Conservation (phyloP, 2,888 invertebrate genomes). For the Poecilus cupreus region DNA sequence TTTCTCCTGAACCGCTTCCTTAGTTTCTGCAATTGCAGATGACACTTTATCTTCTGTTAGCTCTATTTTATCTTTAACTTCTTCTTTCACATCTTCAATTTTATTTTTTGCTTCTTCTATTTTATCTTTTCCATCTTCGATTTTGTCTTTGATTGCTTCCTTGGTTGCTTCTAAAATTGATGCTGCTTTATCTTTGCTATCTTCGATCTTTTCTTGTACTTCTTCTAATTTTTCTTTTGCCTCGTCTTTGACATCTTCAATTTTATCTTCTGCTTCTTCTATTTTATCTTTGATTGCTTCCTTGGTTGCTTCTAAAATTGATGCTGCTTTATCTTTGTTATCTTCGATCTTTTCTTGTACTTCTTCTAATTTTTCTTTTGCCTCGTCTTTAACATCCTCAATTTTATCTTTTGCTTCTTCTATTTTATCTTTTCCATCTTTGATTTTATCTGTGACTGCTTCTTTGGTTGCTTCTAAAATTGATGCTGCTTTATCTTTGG, state of each 20-base stretch:
- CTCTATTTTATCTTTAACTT: not conserved
- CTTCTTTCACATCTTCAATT: conserved; percentile 60
- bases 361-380: not conserved
- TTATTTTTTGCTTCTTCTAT: conserved; percentile 8
- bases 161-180: conserved; percentile 62
- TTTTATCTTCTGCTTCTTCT: conserved; percentile 66
- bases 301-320: conserved; percentile 62
- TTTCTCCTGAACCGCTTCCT: conserved; percentile 48
- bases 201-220: conserved; percentile 54
- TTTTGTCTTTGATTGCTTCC: conserved; percentile 48
- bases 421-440: conserved; percentile 67
- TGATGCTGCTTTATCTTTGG: too few relatives aligned
- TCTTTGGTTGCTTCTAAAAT: conserved; percentile 61
- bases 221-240: not conserved
- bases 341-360: conserved; percentile 51
- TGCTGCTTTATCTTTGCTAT: conserved; percentile 44
- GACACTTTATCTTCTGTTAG: not conserved
- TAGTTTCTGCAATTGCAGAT: not conserved
- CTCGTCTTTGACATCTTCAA: conserved; percentile 60
- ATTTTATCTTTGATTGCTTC: conserved; percentile 45
- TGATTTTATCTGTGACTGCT: conserved; percentile 67
- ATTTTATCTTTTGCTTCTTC: conserved; percentile 67
- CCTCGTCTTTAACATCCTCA: conserved; percentile 48
- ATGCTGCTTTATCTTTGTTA: conserved; percentile 46
- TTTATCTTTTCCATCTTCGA: conserved; percentile 42